Evolutionary conservation across 2,888 invertebrate species (phyloP), one percentile per base, ranked within the genome.

Genomic region (Metellina segmentata): DNA sequence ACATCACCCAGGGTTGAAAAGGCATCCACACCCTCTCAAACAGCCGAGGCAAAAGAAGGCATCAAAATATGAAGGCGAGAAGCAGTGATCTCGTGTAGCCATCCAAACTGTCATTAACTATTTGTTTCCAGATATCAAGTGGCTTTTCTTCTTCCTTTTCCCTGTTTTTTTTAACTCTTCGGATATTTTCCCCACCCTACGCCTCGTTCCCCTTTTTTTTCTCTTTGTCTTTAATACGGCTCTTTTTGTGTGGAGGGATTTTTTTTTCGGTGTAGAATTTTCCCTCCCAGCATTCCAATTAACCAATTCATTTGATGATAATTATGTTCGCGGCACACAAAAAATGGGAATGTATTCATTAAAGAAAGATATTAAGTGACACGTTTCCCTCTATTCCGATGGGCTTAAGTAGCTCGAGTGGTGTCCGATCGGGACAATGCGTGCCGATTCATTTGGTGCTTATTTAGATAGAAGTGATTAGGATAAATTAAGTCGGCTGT

Each of bases 241-340:
- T 13, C 72, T 75, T 75, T 72, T 81, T 7, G 20, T 7, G 20
- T 51, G 20, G 69, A n/a, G n/a, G 16, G 49, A 8, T 13, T 77
- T 77, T 20, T 77, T 20, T 82, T 87, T 72, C 71, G n/a, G 16
- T n/a, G 8, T 16, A 19, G 61, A 49, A 34, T 51, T 74, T 75
- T 61, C 49, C 61, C 74, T 71, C 70, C 85, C 20, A 81, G 85
- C 74, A 52, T 86, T 72, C 85, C 90, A 90, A 90, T 90, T 90
- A 90, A 90, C 85, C 90, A 85, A 90, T 90, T 90, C 90, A 81
- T 83, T 81, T 81, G 81, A 90, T 90, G 90, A 77, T 90, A 90
- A 90, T 90, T 90, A 90, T 90, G 90, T 81, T 90, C 90, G 13
- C 82, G 49, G 51, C 70, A 53, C 19, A 11, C n/a, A 83, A 82